Evolutionary conservation across 2,113 vertebrate genomes (phyloP).

Genomic region (Engraulis encrasicolus): DNA sequence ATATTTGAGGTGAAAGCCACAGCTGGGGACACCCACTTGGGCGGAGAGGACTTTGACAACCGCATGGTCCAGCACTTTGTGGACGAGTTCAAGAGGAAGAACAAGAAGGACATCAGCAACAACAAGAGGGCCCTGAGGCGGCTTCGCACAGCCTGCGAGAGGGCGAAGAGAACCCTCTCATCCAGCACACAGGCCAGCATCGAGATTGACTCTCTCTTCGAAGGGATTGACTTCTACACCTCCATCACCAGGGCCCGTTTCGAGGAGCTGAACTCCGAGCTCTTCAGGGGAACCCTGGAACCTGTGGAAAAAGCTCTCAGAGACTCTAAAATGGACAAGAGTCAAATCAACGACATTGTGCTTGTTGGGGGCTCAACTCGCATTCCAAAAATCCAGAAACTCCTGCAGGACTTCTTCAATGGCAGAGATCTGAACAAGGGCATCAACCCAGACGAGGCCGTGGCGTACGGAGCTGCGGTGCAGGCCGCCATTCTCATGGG

Average conservation of each 20-base stretch:
- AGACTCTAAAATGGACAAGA: constrained; percentile 69
- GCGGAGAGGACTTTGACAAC: constrained; percentile 70
- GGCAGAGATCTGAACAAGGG: constrained; percentile 70
- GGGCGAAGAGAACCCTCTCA: constrained; percentile 70
- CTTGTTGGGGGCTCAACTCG: constrained; percentile 70
- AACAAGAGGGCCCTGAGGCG: constrained; percentile 70
- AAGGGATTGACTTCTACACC: constrained; percentile 72
- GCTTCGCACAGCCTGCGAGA: constrained; percentile 68
- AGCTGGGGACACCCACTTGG: constrained; percentile 70
- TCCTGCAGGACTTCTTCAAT: constrained; percentile 69
- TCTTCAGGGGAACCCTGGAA: constrained; percentile 69
- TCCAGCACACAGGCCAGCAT: constrained; percentile 70
- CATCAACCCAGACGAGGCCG: constrained; percentile 71
- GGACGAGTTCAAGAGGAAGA: constrained; percentile 69
- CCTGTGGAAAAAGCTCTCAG: constrained; percentile 68
- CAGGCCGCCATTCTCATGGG: constrained; percentile 72
- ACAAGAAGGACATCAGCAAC: constrained; percentile 68
- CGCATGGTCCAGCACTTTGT: constrained; percentile 70
- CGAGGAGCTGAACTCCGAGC: constrained; percentile 70
- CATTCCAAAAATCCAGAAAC: constrained; percentile 74
- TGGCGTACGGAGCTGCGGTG: constrained; percentile 67
- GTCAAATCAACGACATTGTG: constrained; percentile 66
- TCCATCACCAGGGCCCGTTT: constrained; percentile 71
- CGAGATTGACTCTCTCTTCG: constrained; percentile 69
- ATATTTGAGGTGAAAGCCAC: constrained; percentile 74